Base-by-base conservation (phyloP, 2,797 vertebrate species). In the Eleutherodactylus coqui region DNA sequence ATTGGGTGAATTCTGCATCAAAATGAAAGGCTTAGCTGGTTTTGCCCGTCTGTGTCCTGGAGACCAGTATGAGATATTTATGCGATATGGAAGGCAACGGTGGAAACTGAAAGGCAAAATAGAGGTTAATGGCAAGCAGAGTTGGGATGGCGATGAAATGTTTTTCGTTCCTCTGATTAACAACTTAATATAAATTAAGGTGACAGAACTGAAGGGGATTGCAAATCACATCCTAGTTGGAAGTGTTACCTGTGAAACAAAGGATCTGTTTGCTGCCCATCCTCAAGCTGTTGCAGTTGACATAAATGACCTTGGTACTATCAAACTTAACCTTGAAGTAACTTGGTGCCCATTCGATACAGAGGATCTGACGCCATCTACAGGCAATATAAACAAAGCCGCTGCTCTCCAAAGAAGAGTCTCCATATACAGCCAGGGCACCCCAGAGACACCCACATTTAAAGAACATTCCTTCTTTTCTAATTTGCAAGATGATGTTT, bases 21-120 rank as follows among this genome's bases (percentile, higher is more conserved):
- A 95, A 94, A 99, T 99, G 98, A 99, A 98, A 97, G 98, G 93
- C 90, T 92, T 96, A 90, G 94, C 94, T 87, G 94, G 95, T 55
- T 96, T 96, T 5, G 95, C 95, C 77, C 93, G 94, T 69, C 95
- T 96, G 86, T 96, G 95, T 89, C 95, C 95, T 0, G 95, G 95
- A 89, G 95, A 96, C 88, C 95, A 96, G 0, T 96, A 96, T 0
- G 95, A 96, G 98, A 98, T 99, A 91, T 99, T 98, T 83, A 99
- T 99, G 97, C 93, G 97, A 75, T 99, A 99, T 0, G 98, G 98
- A 41, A 96, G 97, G 13, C 98, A 99, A 92, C 92, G 97, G 27
- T 99, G 98, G 98, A 99, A 99, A 91, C 91, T 99, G 82, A 99
- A 98, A 91, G 98, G 98, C 69, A 97, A 93, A 90, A 99, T 99